A percentile compares a stretch with the other conserved stretches of the same genome.
Evolutionary conservation across 2,888 invertebrate species (phyloP).

Genomic region (Amiota communis): DNA sequence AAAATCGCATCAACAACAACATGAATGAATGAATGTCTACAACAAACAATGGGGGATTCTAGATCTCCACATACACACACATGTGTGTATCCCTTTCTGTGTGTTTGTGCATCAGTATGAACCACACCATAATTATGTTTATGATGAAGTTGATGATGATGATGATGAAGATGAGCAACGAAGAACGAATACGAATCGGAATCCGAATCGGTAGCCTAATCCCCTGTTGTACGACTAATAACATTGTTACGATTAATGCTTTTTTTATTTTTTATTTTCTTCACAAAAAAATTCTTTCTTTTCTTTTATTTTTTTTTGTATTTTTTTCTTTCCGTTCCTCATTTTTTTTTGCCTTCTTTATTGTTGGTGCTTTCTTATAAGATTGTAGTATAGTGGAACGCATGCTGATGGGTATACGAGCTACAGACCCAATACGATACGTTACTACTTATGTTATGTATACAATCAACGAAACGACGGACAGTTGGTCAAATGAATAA

Average conservation of each 20-base stretch:
- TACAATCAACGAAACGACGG: not conserved
- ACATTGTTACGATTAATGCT: conserved; percentile 73
- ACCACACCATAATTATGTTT: no score
- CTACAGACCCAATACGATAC: no score
- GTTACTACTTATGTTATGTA: not conserved
- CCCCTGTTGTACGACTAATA: conserved; percentile 73
- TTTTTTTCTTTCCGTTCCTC: conserved; percentile 35
- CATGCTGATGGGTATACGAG: not conserved
- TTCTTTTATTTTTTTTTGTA: conserved; percentile 30
- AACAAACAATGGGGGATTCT: conserved; percentile 38
- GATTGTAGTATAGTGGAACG: not conserved
- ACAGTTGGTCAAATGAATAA: no score
- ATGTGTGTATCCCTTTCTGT: not conserved
- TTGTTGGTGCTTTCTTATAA: conserved; percentile 18
- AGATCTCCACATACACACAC: not conserved
- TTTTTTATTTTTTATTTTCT: conserved; percentile 52
- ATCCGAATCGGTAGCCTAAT: conserved; percentile 73
- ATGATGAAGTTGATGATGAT: conserved; percentile 1
- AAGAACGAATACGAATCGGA: conserved; percentile 67
- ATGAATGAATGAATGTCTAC: conserved; percentile 37
- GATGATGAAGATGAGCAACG: conserved; percentile 38
- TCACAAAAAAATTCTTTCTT: conserved; percentile 34
- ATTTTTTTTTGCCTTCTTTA: conserved; percentile 33
- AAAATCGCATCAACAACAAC: conserved; percentile 16
- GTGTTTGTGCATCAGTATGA: not conserved